Base-by-base conservation (phyloP, 2,888 invertebrate species). In the Ceriagrion tenellum region DNA sequence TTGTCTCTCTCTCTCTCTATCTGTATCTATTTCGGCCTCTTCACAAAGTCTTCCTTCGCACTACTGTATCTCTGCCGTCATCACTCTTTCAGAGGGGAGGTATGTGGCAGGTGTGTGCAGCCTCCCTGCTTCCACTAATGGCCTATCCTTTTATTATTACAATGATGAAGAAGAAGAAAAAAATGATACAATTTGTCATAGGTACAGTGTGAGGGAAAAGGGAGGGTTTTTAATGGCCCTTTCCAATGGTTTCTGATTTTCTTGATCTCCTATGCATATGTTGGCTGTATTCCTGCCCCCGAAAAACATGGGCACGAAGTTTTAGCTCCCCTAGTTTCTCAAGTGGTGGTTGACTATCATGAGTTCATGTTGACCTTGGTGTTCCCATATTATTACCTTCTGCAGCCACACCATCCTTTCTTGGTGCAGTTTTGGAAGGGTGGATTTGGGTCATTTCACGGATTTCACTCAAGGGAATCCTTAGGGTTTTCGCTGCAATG, bases 41-140 rank as follows among this genome's bases (percentile, higher is more conserved):
- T 88, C 55, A 81, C 81, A n/a, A 88, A 95, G 81, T 88, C 88
- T 95, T 95, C 95, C 95, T 95, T 59, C 81, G 55, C 59, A 95
- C 55, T 69, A 35, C 88, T 89, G 35, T 40, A 59, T 40, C 63
- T 63, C 40, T 63, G 63, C 55, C 55, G 40, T 40, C 93, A 93
- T 56, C 93, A 63, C 35, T 40, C 93, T 93, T 63, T 35, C 30
- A 35, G 26, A n/a, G 56, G 56, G 55, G n/a, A 26, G 55, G n/a
- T 23, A 20, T 20, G 90, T 47, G 12, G 26, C 35, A 18, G n/a
- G 18, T 20, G 16, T 90, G 90, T 55, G 13, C 93, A 12, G 3
- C 93, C 59, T 93, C 55, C 93, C 40, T 26, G n/a, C 93, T 59
- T 56, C 93, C 63, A 81, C 81, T 81, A 81, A 81, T 81, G 81